Evolutionary conservation across 2,113 vertebrate genomes (phyloP), one percentile per base, ranked within the genome.

Genomic region (Poeciliopsis occidentalis): DNA sequence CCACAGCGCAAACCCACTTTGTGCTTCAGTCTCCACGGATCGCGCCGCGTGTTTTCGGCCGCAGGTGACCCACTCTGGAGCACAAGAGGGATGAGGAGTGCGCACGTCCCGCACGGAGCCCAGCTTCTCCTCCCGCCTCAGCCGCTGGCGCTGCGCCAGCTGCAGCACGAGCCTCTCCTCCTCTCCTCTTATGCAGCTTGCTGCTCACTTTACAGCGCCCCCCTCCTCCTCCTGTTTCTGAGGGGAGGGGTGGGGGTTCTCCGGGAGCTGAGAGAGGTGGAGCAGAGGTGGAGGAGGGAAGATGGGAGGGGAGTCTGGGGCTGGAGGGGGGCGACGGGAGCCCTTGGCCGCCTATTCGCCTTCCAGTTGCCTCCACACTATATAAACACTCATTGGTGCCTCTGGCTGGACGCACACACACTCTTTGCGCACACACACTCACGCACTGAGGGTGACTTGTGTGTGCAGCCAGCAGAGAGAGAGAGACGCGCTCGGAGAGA

Each of bases 381-480:
- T 96, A 97, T 97, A 97, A 97, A 95, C 95, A 96, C 95, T 95
- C 95, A 95, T 88, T 94, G 95, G 95, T 92, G 92, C 94, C 90
- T 93, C 88, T 85, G 89, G 91, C 93, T 92, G 85, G 87, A 92
- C 92, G 92, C 85, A 80, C 91, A 81, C 89, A 83, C 77, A 73
- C 71, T 67, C 78, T 63, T 73, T 79, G 66, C 80, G 57, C 88
- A 84, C 80, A 63, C 80, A 72, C 72, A 76, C 74, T 93, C 92
- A 88, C 92, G 91, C 88, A 91, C 93, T 88, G 93, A 94, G 94
- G 91, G 94, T 94, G 85, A 92, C 85, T 88, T 91, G 90, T 88
- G 76, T 75, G 76, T 71, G 78, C 69, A 79, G 83, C 79, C 78
- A 83, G 67, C 34, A 26, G 39, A 78, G 86, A 83, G 76, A 83